These are phyloP conservation scores for Diorhabda carinulata DNA, from an alignment of 1,140 invertebrate species.

Conservation along the genomic window DNA sequence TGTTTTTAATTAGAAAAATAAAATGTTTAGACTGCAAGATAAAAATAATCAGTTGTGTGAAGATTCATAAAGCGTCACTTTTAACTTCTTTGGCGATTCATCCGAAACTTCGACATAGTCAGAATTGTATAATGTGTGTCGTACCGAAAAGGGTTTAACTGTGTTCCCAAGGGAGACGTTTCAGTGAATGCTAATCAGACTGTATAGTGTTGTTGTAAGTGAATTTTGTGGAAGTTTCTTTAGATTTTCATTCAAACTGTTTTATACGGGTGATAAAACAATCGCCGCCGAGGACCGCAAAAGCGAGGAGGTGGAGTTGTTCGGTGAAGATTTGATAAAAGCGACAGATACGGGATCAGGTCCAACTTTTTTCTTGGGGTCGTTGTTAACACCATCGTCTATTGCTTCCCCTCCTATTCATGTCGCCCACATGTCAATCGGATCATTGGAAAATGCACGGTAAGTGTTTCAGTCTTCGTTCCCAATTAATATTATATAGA, in stretches of 20 bases:
- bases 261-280: slow-evolving; percentile 33
- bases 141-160: neutral
- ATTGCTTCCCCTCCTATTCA: slow-evolving; percentile 30
- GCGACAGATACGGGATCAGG: slow-evolving; percentile 24
- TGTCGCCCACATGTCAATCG: slow-evolving; percentile 30
- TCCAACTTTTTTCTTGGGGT: slow-evolving; percentile 31
- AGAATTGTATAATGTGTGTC: slow-evolving; percentile 7
- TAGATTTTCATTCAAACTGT: slow-evolving; percentile 28
- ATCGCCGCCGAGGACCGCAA: slow-evolving; percentile 29
- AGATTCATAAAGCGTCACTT: slow-evolving; percentile 8
- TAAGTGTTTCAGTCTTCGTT: slow-evolving; percentile 18
- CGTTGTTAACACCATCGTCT: slow-evolving; percentile 34
- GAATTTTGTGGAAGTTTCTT: neutral
- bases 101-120: too few species aligned
- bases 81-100: neutral
- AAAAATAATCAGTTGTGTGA: slow-evolving; percentile 17
- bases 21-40: slow-evolving; percentile 6
- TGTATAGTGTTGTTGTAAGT: neutral
- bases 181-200: too few species aligned
- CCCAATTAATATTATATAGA: too few species aligned
- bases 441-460: slow-evolving; percentile 37
- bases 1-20: slow-evolving; percentile 15
- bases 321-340: slow-evolving; percentile 31
- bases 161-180: too few species aligned
- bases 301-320: slow-evolving; percentile 31